Evolutionary conservation across 2,888 invertebrate species (phyloP), one percentile per base, ranked within the genome.

Genomic region (Danaus chrysippus): DNA sequence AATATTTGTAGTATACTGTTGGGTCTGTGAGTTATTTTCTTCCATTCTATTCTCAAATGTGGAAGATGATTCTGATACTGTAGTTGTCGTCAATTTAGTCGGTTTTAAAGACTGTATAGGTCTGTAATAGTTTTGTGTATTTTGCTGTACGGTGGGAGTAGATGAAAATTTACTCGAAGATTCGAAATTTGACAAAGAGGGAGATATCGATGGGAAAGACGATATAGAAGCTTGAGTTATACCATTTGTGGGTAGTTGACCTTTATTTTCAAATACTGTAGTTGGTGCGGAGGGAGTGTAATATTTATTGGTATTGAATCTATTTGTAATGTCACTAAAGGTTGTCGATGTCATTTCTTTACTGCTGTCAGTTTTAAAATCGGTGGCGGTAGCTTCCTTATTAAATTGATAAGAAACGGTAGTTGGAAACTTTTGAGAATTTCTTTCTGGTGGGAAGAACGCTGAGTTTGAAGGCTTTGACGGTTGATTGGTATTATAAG

Each of bases 401-500:
- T 75, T 73, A 71, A 76, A 72, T 65, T 78, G 77, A 76, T 74
- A 71, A 75, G 75, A 73, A 70, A 74, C 46, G 63, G 72, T 52
- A 63, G 69, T 75, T 57, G 79, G 75, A 73, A 76, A 72, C 63
- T 71, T 71, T 49, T 49, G 49, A 1, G n/a, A 13, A 54, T 77
- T 73, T 13, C 55, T 69, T 57, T 75, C 73, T 56, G 68, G 61
- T 23, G 54, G 66, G 9, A 58, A 34, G 56, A 54, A 59, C 17
- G 78, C 77, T 23, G 67, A 69, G 42, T 69, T 71, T 58, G 87
- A 86, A 49, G 81, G 73, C 44, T 75, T 78, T 1, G 78, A 71
- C 15, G 89, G 87, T 63, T 76, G 78, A 44, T 79, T 81, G 67
- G 87, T 87, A 66, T 79, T 75, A 61, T 87, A 87, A 12, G 84